Conservation (phyloP, 2,113 vertebrate species). For the Galemys pyrenaicus region DNA sequence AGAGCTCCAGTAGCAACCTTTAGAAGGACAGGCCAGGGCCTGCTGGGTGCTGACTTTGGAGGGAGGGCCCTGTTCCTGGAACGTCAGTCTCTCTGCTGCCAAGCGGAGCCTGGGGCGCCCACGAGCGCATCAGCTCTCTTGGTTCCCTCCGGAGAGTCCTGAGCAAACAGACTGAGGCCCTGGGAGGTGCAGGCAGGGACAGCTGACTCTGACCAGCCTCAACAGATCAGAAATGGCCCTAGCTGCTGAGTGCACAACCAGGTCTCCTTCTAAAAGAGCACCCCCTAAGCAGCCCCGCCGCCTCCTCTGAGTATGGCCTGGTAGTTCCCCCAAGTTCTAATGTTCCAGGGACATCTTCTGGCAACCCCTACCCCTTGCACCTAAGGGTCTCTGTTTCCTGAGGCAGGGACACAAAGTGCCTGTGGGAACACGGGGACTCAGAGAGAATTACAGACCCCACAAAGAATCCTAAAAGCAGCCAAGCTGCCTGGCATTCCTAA, state of each 20-base stretch:
- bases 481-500: background rate
- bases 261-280: background rate
- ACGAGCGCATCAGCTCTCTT: background rate
- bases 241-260: background rate
- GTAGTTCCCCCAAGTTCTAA: background rate
- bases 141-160: background rate
- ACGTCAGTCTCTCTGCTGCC: background rate
- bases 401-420: background rate
- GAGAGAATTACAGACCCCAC: background rate
- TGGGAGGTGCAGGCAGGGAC: background rate
- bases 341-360: background rate
- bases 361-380: fast-evolving
- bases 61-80: background rate
- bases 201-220: background rate
- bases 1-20: background rate
- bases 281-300: background rate
- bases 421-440: background rate
- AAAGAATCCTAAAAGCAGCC: background rate
- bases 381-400: background rate
- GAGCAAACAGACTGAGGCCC: background rate
- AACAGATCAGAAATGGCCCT: background rate
- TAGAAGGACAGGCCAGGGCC: background rate
- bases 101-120: background rate
- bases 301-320: background rate
- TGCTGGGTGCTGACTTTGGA: background rate